Conservation (phyloP, 2,113 vertebrate species). For the Sialia sialis region DNA sequence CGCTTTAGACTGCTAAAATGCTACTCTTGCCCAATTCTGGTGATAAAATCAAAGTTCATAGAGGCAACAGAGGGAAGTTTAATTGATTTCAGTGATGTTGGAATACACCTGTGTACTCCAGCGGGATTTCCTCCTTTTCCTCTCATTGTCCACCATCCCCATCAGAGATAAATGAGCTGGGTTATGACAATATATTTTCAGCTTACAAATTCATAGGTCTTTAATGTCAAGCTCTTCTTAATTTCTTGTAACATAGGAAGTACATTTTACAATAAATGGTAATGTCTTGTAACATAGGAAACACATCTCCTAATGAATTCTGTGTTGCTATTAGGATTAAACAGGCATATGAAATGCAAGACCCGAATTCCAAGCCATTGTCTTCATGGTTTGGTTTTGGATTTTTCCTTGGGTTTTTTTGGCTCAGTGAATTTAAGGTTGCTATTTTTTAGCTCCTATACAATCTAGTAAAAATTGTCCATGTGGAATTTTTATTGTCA, state of each 20-base stretch:
- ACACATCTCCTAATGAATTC: background rate
- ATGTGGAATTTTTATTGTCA: background rate
- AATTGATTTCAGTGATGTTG: background rate
- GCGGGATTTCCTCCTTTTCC: background rate
- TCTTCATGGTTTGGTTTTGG: background rate
- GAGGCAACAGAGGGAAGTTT: background rate
- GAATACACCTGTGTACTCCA: background rate
- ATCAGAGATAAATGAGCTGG: background rate
- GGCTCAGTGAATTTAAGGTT: background rate
- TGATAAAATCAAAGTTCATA: conserved; percentile 11
- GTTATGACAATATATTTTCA: background rate
- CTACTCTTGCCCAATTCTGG: background rate
- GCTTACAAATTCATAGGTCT: background rate
- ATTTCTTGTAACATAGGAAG: background rate
- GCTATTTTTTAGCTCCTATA: background rate
- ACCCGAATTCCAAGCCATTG: background rate
- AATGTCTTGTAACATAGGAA: background rate
- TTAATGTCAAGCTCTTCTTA: background rate
- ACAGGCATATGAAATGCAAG: background rate
- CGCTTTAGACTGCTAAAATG: background rate
- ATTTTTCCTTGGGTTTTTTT: background rate
- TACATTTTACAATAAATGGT: background rate
- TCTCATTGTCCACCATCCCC: background rate
- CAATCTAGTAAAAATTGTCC: background rate
- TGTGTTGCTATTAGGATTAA: background rate